A percentile compares a stretch with the other conserved stretches of the same genome.
Evolutionary conservation across 2,113 vertebrate genomes (phyloP).

Genomic region (Centrocercus urophasianus): DNA sequence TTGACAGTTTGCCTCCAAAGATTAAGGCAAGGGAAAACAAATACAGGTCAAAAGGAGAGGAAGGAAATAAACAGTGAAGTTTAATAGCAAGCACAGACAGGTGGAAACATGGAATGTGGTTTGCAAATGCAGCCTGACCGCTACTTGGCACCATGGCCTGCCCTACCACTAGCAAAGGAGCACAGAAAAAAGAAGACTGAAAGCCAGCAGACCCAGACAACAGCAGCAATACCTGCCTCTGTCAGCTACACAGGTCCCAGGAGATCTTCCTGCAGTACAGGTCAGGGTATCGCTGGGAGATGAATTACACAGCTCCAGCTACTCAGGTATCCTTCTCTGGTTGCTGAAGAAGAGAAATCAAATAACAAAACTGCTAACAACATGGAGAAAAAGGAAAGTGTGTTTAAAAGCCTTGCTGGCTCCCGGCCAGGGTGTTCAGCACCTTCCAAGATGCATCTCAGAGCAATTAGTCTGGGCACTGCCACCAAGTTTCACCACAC

Average conservation of each 20-base stretch:
- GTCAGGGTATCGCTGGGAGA: neutral
- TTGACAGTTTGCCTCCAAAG: neutral
- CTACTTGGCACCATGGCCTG: neutral
- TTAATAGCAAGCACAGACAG: neutral
- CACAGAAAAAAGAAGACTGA: neutral
- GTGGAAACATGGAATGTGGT: neutral
- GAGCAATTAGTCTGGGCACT: neutral
- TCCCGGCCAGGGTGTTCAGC: constrained; percentile 19
- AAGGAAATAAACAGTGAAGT: neutral
- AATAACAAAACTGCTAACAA: constrained; percentile 20
- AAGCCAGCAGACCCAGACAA: neutral
- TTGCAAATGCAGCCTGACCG: neutral
- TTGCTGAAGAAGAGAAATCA: constrained; percentile 14
- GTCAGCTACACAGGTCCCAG: neutral
- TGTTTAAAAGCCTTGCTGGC: constrained; percentile 49
- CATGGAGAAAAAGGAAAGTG: neutral
- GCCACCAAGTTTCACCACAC: neutral
- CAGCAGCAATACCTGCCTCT: neutral
- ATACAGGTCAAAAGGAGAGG: neutral
- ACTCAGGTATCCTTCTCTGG: constrained; percentile 5
- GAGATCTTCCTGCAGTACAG: neutral
- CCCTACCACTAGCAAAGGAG: neutral
- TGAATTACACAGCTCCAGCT: neutral
- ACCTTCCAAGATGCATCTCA: neutral
- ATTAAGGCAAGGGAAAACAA: neutral